Evolutionary conservation across 2,113 vertebrate species (phyloP), one percentile per base, ranked within the genome.

Genomic region (Tachysurus vachellii): DNA sequence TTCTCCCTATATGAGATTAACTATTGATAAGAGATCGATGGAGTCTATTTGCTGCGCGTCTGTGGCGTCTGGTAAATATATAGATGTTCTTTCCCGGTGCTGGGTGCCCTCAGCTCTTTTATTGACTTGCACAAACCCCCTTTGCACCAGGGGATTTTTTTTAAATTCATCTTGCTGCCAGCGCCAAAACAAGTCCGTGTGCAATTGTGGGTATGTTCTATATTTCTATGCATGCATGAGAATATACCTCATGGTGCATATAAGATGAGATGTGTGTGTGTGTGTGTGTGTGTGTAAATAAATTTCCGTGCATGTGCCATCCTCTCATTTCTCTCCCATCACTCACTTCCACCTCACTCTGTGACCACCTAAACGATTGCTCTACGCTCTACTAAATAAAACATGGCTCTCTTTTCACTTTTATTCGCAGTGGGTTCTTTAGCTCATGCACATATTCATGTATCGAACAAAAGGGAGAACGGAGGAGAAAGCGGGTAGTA

Each of bases 321-420:
- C 53, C 28, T 80, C 50, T 57, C 53, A 5, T 80, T 57, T 36
- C 12, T 14, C n/a, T 59, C 56, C 79, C 56, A 13, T 59, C 10
- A 17, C 79, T 36, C 79, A 88, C 57, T 89, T 86, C 89, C 88
- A 77, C 90, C 87, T 83, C 87, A 90, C 87, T 91, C 84, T 7
- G 59, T 86, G 88, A 61, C 88, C 90, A 92, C 91, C 89, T 88
- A 50, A 93, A 88, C 77, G 84, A 92, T 91, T 86, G 64, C 86
- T 57, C 89, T 87, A 83, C 73, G 19, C 80, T 87, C 68, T 84
- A 88, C 89, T 93, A 93, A 93, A 94, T 94, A 94, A 94, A 93
- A 93, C 91, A 94, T 91, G 82, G 76, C 56, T 61, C 57, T 84
- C 81, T 90, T 91, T 91, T 91, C 59, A 90, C 92, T 88, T 85